phyloP scores from a whole-genome alignment of 2,113 vertebrate species.

The Sceloporus tristichus region DNA sequence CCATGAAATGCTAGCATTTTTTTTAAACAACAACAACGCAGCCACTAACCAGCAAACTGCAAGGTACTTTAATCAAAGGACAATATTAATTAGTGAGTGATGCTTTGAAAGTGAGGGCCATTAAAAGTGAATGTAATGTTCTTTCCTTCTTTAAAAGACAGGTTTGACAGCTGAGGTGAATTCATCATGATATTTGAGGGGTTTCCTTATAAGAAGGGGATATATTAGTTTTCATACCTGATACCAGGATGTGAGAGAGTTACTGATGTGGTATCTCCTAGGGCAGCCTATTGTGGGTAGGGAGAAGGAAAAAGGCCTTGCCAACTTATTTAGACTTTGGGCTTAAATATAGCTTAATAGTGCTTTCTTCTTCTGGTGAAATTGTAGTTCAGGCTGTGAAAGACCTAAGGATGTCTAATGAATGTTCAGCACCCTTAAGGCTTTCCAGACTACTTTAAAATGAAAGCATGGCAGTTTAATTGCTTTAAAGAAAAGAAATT shows the following conservation, averaged over 20 bases:
- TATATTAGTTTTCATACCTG: not conserved
- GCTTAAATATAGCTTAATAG: not conserved
- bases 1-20: accelerated
- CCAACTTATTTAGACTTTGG: not conserved
- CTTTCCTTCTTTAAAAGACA: not conserved
- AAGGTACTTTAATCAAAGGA: not conserved
- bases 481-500: not conserved
- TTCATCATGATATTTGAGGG: not conserved
- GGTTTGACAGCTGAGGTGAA: not conserved
- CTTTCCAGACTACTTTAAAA: not conserved
- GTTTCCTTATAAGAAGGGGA: not conserved
- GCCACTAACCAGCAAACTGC: accelerated
- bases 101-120: not conserved
- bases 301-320: not conserved
- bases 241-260: no score
- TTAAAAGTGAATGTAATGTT: not conserved
- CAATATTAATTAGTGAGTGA: accelerated
- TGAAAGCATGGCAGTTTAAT: not conserved
- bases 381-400: not conserved
- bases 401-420: not conserved
- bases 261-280: not conserved
- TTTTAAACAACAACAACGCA: not conserved
- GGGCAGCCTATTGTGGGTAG: not conserved
- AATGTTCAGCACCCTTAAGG: not conserved
- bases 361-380: not conserved